A percentile compares a stretch with the other conserved stretches of the same genome.
Evolutionary conservation across 1,140 invertebrate genomes (phyloP).

Genomic region (Drosophila subobscura): DNA sequence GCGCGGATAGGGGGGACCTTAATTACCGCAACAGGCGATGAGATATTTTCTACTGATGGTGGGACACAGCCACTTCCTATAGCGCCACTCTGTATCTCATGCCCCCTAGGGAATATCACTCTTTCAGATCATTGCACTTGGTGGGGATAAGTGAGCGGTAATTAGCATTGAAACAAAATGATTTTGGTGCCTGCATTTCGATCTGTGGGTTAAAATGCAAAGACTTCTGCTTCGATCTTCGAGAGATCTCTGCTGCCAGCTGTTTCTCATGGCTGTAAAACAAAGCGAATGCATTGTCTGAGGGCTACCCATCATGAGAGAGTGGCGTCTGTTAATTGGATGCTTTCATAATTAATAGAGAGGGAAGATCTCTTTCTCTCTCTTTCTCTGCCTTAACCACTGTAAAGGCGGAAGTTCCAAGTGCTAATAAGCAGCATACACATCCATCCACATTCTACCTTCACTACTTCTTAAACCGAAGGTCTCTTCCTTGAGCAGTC

Average conservation of each 20-base stretch:
- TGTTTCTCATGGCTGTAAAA: conserved; percentile 35
- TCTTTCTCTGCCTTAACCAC: background rate
- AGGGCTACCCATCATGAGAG: conserved; percentile 25
- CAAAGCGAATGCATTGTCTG: conserved; percentile 64
- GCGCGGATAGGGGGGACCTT: conserved; percentile 9
- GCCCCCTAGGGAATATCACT: background rate
- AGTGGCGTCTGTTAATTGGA: conserved; percentile 57
- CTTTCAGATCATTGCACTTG: conserved; percentile 12
- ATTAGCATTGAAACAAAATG: conserved; percentile 56
- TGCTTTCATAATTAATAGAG: conserved; percentile 43
- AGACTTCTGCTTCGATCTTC: conserved; percentile 35
- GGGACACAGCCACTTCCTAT: background rate
- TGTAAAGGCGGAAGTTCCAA: conserved; percentile 56
- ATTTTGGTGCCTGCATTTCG: conserved; percentile 35
- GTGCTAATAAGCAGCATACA: background rate
- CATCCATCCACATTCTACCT: conserved; percentile 24
- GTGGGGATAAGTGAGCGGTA: conserved; percentile 6
- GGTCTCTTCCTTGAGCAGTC: conserved; percentile 7
- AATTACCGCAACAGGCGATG: conserved; percentile 34
- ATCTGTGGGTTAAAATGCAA: conserved; percentile 20
- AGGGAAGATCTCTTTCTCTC: background rate
- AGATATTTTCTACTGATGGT: conserved; percentile 19
- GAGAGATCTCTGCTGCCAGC: conserved; percentile 17
- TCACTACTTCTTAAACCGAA: no score
- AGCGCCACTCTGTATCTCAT: background rate